Evolutionary conservation across 2,797 vertebrate species (phyloP), one percentile per base, ranked within the genome.

Genomic region (Fistularia commersonii): DNA sequence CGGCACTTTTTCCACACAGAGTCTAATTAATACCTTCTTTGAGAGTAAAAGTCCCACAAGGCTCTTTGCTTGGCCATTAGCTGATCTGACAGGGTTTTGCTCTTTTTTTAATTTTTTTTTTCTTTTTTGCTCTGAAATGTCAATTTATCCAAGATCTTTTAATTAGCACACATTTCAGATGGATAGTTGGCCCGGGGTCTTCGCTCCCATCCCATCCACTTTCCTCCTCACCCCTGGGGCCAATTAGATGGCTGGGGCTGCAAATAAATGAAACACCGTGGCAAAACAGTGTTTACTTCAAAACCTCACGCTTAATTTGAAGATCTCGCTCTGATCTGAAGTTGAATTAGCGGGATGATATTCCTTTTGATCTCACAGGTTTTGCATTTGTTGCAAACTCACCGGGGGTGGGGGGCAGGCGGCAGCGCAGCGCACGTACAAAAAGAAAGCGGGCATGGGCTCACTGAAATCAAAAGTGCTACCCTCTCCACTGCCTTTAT

Each of bases 241-340:
- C 82, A 86, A 86, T 86, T 86, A 86, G 65, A 50, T 51, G 14
- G 15, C 54, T 33, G 54, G 58, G 74, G 78, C 66, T 32, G 77
- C 79, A 73, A 72, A 74, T 70, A 80, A 81, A 79, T 73, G 76
- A 74, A 80, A 76, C 11, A 12, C 8, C 14, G 54, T 58, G 74
- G 70, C 74, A 84, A 86, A 80, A 81, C 76, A 81, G 76, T 77
- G 39, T 82, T 86, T 84, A 78, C 79, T 84, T 80, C 74, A 83
- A 78, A 82, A 66, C 57, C 78, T 57, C 33, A 13, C 36, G 51
- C 66, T 64, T 84, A 68, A 83, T 82, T 77, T 72, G 72, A 64
- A 83, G 77, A 84, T 66, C 56, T 74, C 66, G 62, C 69, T 81
- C 74, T 79, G 80, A 83, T 78, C 76, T 81, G 76, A 66, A 57